Percentiles rank a stretch among this genome's conserved stretches.
Evolutionary conservation across 2,113 vertebrate genomes (phyloP).

Genomic region (Limnothrissa miodon): DNA sequence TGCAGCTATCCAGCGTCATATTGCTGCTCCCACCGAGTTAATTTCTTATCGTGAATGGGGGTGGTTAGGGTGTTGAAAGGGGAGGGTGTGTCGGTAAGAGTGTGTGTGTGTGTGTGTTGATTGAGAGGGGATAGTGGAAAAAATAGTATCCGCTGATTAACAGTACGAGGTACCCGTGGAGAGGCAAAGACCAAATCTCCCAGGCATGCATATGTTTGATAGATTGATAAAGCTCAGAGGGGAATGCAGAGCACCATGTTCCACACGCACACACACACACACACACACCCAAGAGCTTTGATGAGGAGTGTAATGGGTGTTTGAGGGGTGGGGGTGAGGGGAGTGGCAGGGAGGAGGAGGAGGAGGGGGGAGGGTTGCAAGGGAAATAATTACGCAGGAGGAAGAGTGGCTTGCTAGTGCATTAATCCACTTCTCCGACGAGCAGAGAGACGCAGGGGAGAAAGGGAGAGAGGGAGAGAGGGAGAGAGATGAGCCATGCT

Average conservation of each 20-base stretch:
- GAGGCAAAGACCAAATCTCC: neutral
- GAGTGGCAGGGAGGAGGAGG: neutral
- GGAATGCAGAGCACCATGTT: neutral
- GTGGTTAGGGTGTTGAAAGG: neutral
- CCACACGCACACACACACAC: neutral
- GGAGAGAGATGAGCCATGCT: conserved; percentile 40
- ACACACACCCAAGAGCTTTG: neutral
- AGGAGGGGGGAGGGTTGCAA: conserved; percentile 35
- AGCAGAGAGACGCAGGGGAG: conserved; percentile 15
- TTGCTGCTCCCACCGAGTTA: neutral
- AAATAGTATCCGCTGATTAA: neutral
- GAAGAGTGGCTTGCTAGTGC: conserved; percentile 22
- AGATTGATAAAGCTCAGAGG: conserved; percentile 13
- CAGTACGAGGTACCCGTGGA: neutral
- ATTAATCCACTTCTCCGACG: conserved; percentile 37
- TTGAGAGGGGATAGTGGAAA: neutral
- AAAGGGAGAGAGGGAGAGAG: neutral
- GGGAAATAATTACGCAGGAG: conserved; percentile 49
- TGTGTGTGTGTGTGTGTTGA: neutral
- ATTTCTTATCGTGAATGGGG: neutral
- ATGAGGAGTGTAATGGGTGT: neutral
- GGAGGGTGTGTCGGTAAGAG: neutral
- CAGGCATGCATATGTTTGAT: neutral
- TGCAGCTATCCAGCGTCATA: neutral
- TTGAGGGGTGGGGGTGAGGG: neutral